A percentile compares a stretch with the other conserved stretches of the same genome.
phyloP scores from a whole-genome alignment of 2,797 vertebrate species.

The Holocentrus rufus region DNA sequence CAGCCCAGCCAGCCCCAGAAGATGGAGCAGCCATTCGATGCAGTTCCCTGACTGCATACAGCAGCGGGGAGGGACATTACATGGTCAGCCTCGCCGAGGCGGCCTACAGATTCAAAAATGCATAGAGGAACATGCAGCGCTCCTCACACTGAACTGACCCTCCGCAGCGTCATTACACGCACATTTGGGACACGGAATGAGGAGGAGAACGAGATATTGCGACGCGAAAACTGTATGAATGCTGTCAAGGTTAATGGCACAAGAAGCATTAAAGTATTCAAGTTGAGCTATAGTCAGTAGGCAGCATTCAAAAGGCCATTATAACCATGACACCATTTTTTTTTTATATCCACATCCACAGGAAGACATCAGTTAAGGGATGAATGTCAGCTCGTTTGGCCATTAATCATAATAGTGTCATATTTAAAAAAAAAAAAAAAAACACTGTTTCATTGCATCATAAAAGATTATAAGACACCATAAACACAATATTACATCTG shows the following conservation, averaged over 20 bases:
- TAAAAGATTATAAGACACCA: conserved; percentile 16
- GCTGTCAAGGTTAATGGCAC: conserved; percentile 53
- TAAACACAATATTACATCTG: not conserved
- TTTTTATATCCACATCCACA: conserved; percentile 21
- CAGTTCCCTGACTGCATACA: conserved; percentile 79
- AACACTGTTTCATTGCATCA: conserved; percentile 11
- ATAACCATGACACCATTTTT: conserved; percentile 29
- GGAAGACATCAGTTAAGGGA: not conserved
- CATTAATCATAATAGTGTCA: not conserved
- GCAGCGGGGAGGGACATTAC: conserved; percentile 78
- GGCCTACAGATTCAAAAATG: conserved; percentile 62
- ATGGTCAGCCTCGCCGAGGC: conserved; percentile 56
- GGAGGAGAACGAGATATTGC: conserved; percentile 16
- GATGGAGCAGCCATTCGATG: conserved; percentile 86
- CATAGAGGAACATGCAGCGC: conserved; percentile 47
- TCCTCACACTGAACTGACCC: conserved; percentile 79
- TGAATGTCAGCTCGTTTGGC: not conserved
- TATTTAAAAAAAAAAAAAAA: conserved; percentile 10
- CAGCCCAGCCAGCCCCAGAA: conserved; percentile 80
- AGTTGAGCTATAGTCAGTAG: conserved; percentile 35
- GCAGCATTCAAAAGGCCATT: conserved; percentile 19
- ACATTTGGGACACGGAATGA: conserved; percentile 42
- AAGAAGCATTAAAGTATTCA: conserved; percentile 28
- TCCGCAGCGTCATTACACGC: conserved; percentile 68
- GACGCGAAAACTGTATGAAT: conserved; percentile 21